A percentile compares a stretch with the other conserved stretches of the same genome.
phyloP scores from a whole-genome alignment of 2,888 invertebrate genomes.

The Chalcis sispes region DNA sequence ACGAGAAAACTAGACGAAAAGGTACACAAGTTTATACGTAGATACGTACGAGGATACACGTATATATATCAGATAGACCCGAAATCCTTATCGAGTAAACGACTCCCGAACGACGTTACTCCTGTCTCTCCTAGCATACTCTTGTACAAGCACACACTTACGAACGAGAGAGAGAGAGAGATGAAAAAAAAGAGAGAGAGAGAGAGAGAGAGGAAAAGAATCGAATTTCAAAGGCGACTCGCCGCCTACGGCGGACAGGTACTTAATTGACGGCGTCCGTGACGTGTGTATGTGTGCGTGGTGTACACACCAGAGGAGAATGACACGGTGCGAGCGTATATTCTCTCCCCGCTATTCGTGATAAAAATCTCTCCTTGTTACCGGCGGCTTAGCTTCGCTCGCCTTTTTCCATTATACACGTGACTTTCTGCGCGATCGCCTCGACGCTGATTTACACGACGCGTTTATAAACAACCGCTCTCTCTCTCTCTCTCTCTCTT shows the following conservation, averaged over 20 bases:
- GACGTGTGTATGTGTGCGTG: too few species aligned
- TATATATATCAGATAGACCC: too few species aligned
- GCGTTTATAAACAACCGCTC: background rate
- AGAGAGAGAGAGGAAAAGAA: conserved; percentile 3
- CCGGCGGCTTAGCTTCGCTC: conserved; percentile 38
- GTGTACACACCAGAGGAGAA: too few species aligned
- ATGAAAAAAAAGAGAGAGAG: background rate
- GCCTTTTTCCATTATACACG: conserved; percentile 45
- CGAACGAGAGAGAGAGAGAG: background rate
- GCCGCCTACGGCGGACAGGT: conserved; percentile 49
- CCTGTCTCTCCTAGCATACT: conserved; percentile 21
- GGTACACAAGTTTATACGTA: background rate
- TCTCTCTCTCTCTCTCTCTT: conserved; percentile 19
- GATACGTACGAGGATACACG: background rate
- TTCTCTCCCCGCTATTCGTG: too few species aligned
- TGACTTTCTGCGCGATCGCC: too few species aligned
- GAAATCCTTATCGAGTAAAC: conserved; percentile 47
- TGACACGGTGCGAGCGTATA: too few species aligned
- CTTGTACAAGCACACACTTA: background rate
- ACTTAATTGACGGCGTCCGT: conserved; percentile 49
- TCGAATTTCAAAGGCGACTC: conserved; percentile 53
- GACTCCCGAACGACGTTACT: conserved; percentile 34
- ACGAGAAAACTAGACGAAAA: background rate
- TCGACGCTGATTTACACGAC: too few species aligned
- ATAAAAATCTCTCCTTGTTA: background rate